Percentiles rank a stretch among this genome's conserved stretches.
Evolutionary conservation across 2,888 invertebrate genomes (phyloP).

Genomic region (Toxonevra muliebris): DNA sequence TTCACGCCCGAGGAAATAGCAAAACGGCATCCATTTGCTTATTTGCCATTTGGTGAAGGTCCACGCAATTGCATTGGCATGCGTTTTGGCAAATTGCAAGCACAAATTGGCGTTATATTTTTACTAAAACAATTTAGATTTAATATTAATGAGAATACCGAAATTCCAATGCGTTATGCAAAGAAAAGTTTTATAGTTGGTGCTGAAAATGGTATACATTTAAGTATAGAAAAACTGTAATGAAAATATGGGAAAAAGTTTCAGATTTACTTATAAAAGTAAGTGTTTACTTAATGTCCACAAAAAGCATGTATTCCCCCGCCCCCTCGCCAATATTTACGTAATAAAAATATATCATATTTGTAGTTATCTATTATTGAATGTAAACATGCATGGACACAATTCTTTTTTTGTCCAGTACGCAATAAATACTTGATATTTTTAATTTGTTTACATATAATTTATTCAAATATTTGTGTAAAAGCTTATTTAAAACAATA

Average conservation of each 20-base stretch:
- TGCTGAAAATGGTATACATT: slow-evolving; percentile 36
- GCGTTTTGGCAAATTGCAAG: slow-evolving; percentile 58
- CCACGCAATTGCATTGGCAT: slow-evolving; percentile 59
- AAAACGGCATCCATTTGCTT: slow-evolving; percentile 64
- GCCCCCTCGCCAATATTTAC: no score
- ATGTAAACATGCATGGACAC: no score
- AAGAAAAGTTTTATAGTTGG: slow-evolving; percentile 36
- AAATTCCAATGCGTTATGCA: slow-evolving; percentile 40
- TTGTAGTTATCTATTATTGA: no score
- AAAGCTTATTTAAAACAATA: no score
- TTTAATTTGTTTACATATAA: no score
- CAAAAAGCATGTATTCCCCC: no score
- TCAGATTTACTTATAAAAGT: no score
- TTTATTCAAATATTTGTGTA: no score
- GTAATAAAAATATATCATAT: no score
- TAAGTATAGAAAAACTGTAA: slow-evolving; percentile 32
- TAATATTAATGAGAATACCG: slow-evolving; percentile 33
- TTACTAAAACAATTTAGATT: slow-evolving; percentile 48
- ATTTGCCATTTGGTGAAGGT: slow-evolving; percentile 59
- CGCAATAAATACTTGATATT: no score
- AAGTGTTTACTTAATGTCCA: no score
- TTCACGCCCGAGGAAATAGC: slow-evolving; percentile 69
- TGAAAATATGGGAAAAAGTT: not conserved
- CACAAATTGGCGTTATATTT: slow-evolving; percentile 50
- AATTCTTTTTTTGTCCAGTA: no score